Base-by-base conservation (phyloP, 2,888 invertebrate species). In the Hydropsyche betteni region DNA sequence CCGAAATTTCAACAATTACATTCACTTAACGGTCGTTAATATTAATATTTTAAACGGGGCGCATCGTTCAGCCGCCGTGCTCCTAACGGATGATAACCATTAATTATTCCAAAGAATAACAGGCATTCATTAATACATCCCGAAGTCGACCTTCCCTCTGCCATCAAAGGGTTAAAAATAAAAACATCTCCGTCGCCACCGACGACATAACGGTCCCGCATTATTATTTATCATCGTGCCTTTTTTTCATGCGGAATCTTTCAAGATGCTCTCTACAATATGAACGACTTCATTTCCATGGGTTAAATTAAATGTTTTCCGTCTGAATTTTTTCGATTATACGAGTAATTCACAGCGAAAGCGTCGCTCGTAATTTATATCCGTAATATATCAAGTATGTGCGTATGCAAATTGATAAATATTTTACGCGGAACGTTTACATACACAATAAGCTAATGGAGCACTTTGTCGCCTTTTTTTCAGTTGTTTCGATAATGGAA, bases 1-100 rank as follows among this genome's bases (percentile, higher is more conserved):
- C 55, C 72, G 58, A 58, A 74, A 76, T 51, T 77, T 73, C 34
- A 75, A 78, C 74, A 76, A 74, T 76, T 74, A 78, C 76, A 76
- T 69, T 72, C 76, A 78, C 74, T 78, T 78, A 76, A 72, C 74
- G 74, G 76, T 78, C 78, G 72, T 78, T 78, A 78, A 74, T 55
- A 64, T 64, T 73, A 69, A 69, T 75, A 75, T 77, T 74, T 73
- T 73, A 69, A 44, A 74, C 52, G 74, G 76, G 68, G 76, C 68
- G 69, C 68, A 69, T 76, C 64, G 70, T 75, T 75, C 68, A 61
- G 74, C 69, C 58, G 74, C 55, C 55, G 16, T 69, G n/a, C 55
- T 44, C 36, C 53, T 75, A 74, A 75, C 75, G 75, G 64, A 75
- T 77, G 74, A 68, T 58, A 8, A 58, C 68, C 74, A 77, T 76